Evolutionary conservation across 2,797 vertebrate genomes (phyloP), one percentile per base, ranked within the genome.

Genomic region (Chaenodraco wilsoni): DNA sequence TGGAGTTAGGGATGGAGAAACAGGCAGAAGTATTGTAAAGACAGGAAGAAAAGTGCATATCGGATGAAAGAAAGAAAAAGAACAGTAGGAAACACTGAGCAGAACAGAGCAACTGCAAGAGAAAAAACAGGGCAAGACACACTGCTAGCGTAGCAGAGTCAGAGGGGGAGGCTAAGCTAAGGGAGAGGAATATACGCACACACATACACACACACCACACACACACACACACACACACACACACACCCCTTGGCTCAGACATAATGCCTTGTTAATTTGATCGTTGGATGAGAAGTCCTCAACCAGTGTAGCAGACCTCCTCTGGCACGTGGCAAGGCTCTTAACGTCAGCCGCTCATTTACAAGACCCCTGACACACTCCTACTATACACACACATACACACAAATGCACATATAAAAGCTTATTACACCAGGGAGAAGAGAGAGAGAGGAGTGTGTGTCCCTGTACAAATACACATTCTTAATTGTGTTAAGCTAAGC

Each of bases 291-390:
- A 87, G 84, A 86, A 87, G 72, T 71, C 74, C 80, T 77, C 74
- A 78, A 63, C 70, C 75, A 83, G 77, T 37, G 64, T 60, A 82
- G 77, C 68, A 21, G 73, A 50, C 82, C 86, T 84, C 87, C 79
- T 70, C 79, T 88, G 88, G 89, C 90, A 90, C 86, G 78, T 89
- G 89, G 81, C 84, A 59, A 57, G 52, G 68, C 81, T 87, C 65
- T 84, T 84, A 89, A 88, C 71, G 65, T 89, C 86, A 89, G 74
- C 61, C 59, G 41, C 78, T 76, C 84, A 71, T 90, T 91, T 90
- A 93, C 81, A 84, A 90, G 86, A 82, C 85, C 86, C 85, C 74
- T 54, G 81, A 89, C 71, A 84, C 70, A 72, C 54, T 9, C 45
- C 19, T 45, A 19, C 51, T 52, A 67, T 52, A 62, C 61, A 76